These are phyloP conservation scores for Phaedon cochleariae DNA, from an alignment of 2,888 invertebrate genomes.

Conservation along the genomic window DNA sequence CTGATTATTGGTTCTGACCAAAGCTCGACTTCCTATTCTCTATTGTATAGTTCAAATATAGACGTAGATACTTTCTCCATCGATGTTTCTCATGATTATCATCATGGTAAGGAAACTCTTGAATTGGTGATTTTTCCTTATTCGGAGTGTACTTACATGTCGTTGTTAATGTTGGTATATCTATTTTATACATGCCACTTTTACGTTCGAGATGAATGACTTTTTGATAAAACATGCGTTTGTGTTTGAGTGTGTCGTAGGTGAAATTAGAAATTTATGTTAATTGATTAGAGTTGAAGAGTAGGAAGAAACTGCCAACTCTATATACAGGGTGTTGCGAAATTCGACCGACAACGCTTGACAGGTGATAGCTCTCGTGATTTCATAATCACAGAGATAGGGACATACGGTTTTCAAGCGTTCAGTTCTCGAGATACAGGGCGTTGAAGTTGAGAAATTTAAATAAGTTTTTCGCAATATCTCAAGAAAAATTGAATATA, in stretches of 20 bases:
- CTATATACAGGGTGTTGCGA: too few relatives aligned
- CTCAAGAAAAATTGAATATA: too few relatives aligned
- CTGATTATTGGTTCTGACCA: conserved; percentile 19
- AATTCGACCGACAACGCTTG: too few relatives aligned
- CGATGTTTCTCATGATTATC: not conserved
- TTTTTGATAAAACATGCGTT: conserved; percentile 16
- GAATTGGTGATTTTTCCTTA: conserved; percentile 7
- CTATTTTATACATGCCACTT: not conserved
- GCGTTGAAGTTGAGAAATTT: too few relatives aligned
- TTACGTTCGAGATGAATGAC: conserved; percentile 11
- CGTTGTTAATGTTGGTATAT: too few relatives aligned
- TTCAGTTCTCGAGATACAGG: too few relatives aligned
- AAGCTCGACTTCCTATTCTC: conserved; percentile 28
- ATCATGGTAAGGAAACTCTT: not conserved
- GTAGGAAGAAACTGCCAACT: too few relatives aligned
- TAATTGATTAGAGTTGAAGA: not conserved
- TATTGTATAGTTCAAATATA: conserved; percentile 3
- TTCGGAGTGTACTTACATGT: conserved; percentile 3
- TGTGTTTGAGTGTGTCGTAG: conserved; percentile 9
- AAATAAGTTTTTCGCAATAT: too few relatives aligned
- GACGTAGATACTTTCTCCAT: conserved; percentile 31
- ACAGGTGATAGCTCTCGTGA: too few relatives aligned
- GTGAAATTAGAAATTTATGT: conserved; percentile 12
- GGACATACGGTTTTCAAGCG: too few relatives aligned
- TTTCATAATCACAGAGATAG: too few relatives aligned